Evolutionary conservation across 2,888 invertebrate genomes (phyloP).

Genomic region (Macrophya alboannulata): DNA sequence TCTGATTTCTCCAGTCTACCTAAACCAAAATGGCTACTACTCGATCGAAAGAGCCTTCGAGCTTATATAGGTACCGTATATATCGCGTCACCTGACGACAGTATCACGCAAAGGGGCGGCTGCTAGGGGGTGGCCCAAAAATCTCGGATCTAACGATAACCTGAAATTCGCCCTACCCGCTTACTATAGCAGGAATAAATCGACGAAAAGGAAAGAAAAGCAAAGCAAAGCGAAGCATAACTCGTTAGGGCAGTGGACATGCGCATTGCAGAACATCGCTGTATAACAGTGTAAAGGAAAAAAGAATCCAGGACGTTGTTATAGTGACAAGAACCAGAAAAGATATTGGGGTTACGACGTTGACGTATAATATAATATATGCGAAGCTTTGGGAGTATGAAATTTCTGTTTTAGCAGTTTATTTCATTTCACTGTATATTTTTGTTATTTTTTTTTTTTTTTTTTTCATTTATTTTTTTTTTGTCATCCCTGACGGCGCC

Average conservation of each 20-base stretch:
- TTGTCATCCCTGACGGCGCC: neutral
- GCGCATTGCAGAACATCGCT: conserved; percentile 19
- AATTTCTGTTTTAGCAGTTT: neutral
- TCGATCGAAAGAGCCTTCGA: conserved; percentile 13
- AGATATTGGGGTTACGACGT: neutral
- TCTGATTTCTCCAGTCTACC: neutral
- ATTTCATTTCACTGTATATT: neutral
- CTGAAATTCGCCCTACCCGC: conserved; percentile 23
- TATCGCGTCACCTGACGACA: conserved; percentile 37
- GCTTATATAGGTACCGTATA: neutral
- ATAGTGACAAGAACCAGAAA: neutral
- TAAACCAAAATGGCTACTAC: conserved; percentile 32
- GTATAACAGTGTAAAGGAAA: neutral
- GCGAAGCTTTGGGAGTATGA: neutral
- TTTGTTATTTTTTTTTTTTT: neutral
- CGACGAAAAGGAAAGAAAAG: conserved; percentile 20
- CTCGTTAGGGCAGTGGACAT: conserved; percentile 46
- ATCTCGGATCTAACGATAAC: conserved; percentile 46
- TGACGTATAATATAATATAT: neutral
- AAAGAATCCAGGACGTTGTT: neutral
- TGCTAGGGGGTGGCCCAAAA: conserved; percentile 31
- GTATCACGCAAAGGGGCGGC: conserved; percentile 41
- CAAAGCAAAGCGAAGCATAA: conserved; percentile 32
- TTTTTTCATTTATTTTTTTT: neutral
- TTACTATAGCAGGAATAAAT: conserved; percentile 19